These are phyloP conservation scores for Montipora capricornis DNA, from an alignment of 64 coral and sea anemone genomes.

Conservation along the genomic window DNA sequence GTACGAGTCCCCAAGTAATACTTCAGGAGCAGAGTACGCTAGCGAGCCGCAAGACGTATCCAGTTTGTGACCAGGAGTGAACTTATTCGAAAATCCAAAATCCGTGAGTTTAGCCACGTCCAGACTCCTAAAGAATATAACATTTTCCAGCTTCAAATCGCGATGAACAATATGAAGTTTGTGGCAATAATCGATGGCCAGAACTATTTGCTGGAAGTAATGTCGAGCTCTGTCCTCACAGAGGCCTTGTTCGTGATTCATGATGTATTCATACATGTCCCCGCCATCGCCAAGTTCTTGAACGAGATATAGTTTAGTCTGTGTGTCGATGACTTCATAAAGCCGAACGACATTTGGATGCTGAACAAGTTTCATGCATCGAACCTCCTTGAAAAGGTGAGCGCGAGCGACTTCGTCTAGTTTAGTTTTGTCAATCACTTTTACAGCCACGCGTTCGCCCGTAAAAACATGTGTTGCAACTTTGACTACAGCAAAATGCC, in stretches of 20 bases:
- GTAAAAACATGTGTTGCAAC: constrained; percentile 97
- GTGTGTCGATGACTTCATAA: constrained; percentile 99
- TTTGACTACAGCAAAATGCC: constrained; percentile 99
- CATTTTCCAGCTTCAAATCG: constrained; percentile 99
- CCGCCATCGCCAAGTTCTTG: constrained; percentile 98
- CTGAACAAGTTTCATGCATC: constrained; percentile 99
- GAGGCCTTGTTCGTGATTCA: constrained; percentile 96
- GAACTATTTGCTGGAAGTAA: constrained; percentile 98
- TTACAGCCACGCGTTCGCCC: constrained; percentile 96
- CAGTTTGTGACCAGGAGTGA: constrained; percentile 91
- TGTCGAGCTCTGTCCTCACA: constrained; percentile 91
- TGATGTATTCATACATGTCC: constrained; percentile 99
- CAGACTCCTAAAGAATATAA: constrained; percentile 97
- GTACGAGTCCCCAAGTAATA: constrained; percentile 96
- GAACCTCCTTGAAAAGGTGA: constrained; percentile 97
- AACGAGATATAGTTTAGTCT: constrained; percentile 97
- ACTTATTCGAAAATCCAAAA: constrained; percentile 99
- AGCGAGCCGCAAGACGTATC: constrained; percentile 96
- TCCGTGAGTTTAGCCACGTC: constrained; percentile 99
- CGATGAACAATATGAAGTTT: constrained; percentile 97
- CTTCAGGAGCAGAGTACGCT: constrained; percentile 97
- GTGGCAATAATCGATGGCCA: constrained; percentile 98
- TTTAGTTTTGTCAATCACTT: constrained; percentile 99
- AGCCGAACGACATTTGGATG: constrained; percentile 99
- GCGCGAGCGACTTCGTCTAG: constrained; percentile 91